Conservation (phyloP, 2,113 vertebrate species). For the Phylloscopus whistleri region DNA sequence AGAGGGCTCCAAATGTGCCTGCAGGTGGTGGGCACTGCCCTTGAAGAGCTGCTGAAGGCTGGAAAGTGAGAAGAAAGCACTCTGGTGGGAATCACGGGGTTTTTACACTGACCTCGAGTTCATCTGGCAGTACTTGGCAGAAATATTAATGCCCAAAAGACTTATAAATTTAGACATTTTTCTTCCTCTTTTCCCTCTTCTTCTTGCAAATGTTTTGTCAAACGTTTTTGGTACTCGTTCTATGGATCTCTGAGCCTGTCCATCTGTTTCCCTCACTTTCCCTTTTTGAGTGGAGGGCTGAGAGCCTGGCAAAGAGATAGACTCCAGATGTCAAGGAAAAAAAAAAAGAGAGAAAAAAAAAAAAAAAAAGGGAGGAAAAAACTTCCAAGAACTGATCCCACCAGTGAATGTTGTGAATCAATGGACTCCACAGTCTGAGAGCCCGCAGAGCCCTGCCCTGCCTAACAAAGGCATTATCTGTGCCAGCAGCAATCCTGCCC, state of each 20-base stretch:
- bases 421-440: constrained; percentile 52
- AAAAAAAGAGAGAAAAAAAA: not conserved
- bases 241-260: not conserved
- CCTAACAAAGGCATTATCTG: constrained; percentile 63
- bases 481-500: constrained; percentile 34
- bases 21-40: not conserved
- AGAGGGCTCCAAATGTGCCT: not conserved
- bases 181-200: not conserved
- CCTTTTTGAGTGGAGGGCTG: not conserved
- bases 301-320: constrained; percentile 57
- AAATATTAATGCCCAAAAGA: constrained; percentile 57
- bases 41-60: not conserved
- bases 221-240: not conserved
- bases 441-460: not conserved
- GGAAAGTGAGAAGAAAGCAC: not conserved
- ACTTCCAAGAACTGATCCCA: constrained; percentile 7
- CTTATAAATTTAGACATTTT: constrained; percentile 5
- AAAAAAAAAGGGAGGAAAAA: not conserved
- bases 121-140: constrained; percentile 53
- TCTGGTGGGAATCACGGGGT: not conserved
- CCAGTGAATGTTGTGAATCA: constrained; percentile 63
- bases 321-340: constrained; percentile 75
- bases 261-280: not conserved
- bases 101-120: not conserved
- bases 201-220: not conserved